Conservation (phyloP, 2,797 vertebrate genomes). For the Crossoptilon crossoptilon region DNA sequence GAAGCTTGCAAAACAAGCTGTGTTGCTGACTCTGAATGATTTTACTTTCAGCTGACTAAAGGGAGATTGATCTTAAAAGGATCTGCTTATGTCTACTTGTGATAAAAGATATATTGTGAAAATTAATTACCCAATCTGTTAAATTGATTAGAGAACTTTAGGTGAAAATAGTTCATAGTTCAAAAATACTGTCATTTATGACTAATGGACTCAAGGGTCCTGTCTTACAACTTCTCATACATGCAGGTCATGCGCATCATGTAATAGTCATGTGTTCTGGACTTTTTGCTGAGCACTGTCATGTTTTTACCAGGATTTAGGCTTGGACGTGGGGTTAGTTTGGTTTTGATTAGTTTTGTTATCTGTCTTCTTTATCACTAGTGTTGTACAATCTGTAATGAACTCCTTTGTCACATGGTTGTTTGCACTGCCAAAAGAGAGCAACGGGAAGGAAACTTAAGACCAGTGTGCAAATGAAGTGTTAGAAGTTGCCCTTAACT, state of each 20-base stretch:
- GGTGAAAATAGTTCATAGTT: not conserved
- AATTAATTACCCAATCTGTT: not conserved
- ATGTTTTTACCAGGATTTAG: not conserved
- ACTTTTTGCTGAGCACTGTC: not conserved
- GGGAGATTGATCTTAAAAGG: not conserved
- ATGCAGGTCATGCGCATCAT: not conserved
- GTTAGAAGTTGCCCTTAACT: not conserved
- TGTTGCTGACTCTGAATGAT: not conserved
- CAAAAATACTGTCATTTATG: not conserved
- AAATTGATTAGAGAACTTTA: not conserved
- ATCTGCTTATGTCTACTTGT: not conserved
- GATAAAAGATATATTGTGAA: not conserved
- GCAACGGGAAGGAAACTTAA: not conserved
- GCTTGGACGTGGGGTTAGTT: not conserved
- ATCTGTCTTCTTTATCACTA: not conserved
- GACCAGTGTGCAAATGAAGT: not conserved
- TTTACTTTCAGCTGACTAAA: not conserved
- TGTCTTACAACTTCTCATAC: not conserved
- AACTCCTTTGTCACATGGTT: not conserved
- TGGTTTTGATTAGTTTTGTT: not conserved
- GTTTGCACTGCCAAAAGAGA: not conserved
- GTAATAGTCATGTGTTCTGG: not conserved
- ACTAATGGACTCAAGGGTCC: not conserved
- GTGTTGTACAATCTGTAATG: accelerated
- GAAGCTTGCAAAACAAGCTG: not conserved